Base-by-base conservation (phyloP, 2,113 vertebrate genomes). In the Leptosomus discolor region DNA sequence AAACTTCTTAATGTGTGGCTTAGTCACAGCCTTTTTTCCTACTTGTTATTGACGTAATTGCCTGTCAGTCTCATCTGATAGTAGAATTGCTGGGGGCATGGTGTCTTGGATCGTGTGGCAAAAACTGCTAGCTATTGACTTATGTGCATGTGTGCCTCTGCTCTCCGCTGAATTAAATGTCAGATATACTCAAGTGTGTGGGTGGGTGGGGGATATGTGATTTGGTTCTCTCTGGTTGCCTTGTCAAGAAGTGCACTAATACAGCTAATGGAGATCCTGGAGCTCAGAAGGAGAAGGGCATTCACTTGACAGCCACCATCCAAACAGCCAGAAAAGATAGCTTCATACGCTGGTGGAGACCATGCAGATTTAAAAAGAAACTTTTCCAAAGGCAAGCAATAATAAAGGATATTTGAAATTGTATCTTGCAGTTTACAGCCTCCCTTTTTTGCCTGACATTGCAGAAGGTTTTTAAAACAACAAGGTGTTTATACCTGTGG, bases 51-150 rank as follows among this genome's bases (percentile, higher is more conserved):
- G 92, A 93, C n/a, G 51, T 96, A 78, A 83, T 94, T 95, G 94
- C 94, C 94, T 97, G 96, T 95, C 96, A 97, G 90, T 74, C 90
- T 94, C 83, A 89, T 96, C 95, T 95, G 96, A 97, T 94, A 86
- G 76, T 48, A n/a, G 94, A 95, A 91, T 74, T 97, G 94, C 95
- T 95, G 94, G 96, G 96, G 94, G 94, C 95, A 95, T 34, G 76
- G 76, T 94, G 94, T 85, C 94, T 96, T 88, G 90, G 71, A 95
- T 88, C 43, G 2, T 46, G 92, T 95, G 95, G 94, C 92, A 94
- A 80, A 93, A 97, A 54, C 94, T 86, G 92, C 90, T 88, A 67
- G 4, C 90, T 97, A 6, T 84, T 97, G 96, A 96, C 90, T 97
- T 92, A 21, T 8, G 85, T 96, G 79, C 83, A 45, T 71, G 88